A percentile compares a stretch with the other conserved stretches of the same genome.
Conservation (phyloP, 2,797 vertebrate species). For the Sarcoramphus papa region DNA sequence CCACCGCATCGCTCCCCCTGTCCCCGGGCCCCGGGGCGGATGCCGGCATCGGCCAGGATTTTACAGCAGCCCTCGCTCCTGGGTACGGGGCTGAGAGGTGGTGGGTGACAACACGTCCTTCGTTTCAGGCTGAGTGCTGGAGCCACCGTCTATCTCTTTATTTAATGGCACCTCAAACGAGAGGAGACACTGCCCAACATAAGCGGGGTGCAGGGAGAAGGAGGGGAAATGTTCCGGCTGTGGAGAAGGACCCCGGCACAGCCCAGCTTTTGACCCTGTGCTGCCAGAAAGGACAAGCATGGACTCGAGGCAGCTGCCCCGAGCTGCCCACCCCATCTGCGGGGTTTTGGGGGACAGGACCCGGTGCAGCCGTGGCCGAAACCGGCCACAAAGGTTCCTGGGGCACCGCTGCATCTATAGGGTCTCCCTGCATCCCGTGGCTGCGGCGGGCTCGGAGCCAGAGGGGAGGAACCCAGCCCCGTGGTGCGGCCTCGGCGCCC, state of each 20-base stretch:
- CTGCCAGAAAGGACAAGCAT: background rate
- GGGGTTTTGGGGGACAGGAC: background rate
- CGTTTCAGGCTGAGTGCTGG: background rate
- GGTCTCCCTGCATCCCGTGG: fast-evolving
- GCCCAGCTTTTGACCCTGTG: background rate
- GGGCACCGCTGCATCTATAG: fast-evolving
- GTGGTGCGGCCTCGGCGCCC: fast-evolving
- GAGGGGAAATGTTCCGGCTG: too few species aligned
- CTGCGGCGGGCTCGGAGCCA: fast-evolving
- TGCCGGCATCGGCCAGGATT: fast-evolving
- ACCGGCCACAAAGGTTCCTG: background rate
- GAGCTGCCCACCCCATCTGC: fast-evolving
- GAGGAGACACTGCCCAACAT: fast-evolving
- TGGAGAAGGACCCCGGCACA: background rate
- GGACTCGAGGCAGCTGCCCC: background rate
- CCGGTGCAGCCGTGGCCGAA: fast-evolving
- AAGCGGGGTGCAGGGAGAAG: background rate
- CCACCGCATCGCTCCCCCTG: background rate
- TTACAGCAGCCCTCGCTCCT: background rate
- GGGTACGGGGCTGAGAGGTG: background rate
- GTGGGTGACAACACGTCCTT: background rate
- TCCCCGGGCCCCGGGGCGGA: background rate
- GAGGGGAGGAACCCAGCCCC: background rate
- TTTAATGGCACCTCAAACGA: background rate
- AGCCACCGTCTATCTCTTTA: background rate